phyloP scores from a whole-genome alignment of 1,140 invertebrate species.

The Drosophila fuyamai region DNA sequence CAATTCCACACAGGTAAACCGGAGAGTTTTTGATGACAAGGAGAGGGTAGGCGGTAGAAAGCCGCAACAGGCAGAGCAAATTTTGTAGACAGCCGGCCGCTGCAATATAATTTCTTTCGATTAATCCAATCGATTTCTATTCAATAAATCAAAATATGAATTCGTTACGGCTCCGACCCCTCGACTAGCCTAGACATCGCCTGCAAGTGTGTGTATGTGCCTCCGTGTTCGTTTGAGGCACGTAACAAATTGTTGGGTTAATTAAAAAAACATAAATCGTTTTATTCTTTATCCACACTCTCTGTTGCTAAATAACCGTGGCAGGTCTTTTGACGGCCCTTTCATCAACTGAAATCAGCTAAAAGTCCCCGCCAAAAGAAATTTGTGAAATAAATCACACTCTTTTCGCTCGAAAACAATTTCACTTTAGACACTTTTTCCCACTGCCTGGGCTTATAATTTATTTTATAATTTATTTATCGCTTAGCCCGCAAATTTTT shows the following conservation, averaged over 20 bases:
- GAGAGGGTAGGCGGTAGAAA: slow-evolving; percentile 31
- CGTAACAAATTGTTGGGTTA: slow-evolving; percentile 84
- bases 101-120: slow-evolving; percentile 82
- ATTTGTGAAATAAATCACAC: slow-evolving; percentile 38
- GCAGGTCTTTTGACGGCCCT: slow-evolving; percentile 59
- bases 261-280: slow-evolving; percentile 85
- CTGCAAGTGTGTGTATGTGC: slow-evolving; percentile 12
- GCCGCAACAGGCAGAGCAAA: slow-evolving; percentile 54
- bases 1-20: slow-evolving; percentile 52
- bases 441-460: background rate
- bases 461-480: no score
- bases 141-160: slow-evolving; percentile 84
- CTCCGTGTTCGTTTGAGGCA: slow-evolving; percentile 73
- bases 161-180: slow-evolving; percentile 70
- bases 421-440: slow-evolving; percentile 48
- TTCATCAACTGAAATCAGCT: slow-evolving; percentile 61
- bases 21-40: slow-evolving; percentile 8
- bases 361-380: slow-evolving; percentile 49
- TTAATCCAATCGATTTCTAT: slow-evolving; percentile 84
- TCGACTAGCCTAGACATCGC: slow-evolving; percentile 45
- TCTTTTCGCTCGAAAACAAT: slow-evolving; percentile 41
- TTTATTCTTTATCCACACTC: slow-evolving; percentile 65
- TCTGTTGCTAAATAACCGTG: slow-evolving; percentile 50
- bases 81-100: slow-evolving; percentile 59
- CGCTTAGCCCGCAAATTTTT: slow-evolving; percentile 46